These are phyloP conservation scores for Pionites leucogaster DNA, from an alignment of 2,113 vertebrate species.

Conservation along the genomic window DNA sequence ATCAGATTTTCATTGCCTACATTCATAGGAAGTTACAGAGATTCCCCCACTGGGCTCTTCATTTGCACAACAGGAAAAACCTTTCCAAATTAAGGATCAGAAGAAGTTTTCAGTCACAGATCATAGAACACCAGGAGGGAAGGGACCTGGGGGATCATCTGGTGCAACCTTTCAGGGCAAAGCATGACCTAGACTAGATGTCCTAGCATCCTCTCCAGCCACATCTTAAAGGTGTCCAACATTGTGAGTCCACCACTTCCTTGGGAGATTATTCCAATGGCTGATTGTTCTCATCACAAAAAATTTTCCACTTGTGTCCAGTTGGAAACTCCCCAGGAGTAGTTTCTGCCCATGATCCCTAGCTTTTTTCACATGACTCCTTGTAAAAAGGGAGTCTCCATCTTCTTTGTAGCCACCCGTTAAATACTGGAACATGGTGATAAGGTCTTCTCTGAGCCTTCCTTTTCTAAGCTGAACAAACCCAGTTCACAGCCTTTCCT, in stretches of 20 bases:
- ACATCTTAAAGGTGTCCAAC: not conserved
- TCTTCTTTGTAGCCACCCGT: not conserved
- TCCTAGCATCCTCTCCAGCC: not conserved
- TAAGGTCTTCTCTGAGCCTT: not conserved
- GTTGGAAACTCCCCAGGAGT: not conserved
- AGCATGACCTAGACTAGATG: not conserved
- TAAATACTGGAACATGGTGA: not conserved
- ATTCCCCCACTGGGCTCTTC: not conserved
- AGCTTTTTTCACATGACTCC: not conserved
- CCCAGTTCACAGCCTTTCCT: not conserved
- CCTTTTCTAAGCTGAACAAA: not conserved
- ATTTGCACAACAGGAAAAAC: not conserved
- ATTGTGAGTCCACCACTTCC: not conserved
- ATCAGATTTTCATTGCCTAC: not conserved
- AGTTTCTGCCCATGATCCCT: not conserved
- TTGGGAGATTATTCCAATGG: not conserved
- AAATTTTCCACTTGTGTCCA: not conserved
- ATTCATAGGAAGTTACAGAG: not conserved
- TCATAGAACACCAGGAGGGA: not conserved
- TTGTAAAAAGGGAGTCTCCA: not conserved
- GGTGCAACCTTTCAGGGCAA: not conserved
- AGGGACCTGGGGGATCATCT: not conserved
- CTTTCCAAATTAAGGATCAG: not conserved
- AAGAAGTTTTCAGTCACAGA: not conserved
- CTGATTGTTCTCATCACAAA: not conserved